These are phyloP conservation scores for Bellardia pandia DNA, from an alignment of 2,888 invertebrate genomes.

Conservation along the genomic window DNA sequence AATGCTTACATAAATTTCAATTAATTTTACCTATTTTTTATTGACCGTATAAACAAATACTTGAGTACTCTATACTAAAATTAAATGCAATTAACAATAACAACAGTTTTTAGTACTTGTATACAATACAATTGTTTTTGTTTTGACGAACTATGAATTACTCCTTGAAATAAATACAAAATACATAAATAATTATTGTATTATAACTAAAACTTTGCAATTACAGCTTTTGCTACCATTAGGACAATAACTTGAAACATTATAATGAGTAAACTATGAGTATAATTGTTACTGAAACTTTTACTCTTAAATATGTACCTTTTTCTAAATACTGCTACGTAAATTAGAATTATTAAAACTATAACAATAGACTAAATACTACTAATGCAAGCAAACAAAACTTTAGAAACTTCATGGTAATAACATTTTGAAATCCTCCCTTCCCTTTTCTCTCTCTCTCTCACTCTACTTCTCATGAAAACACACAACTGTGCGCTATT, in stretches of 20 bases:
- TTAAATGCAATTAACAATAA: too few species aligned
- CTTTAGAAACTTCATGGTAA: conserved; percentile 22
- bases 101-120: too few species aligned
- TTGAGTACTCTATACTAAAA: too few species aligned
- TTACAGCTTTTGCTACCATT: conserved; percentile 6
- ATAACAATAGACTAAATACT: not conserved
- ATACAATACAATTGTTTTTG: not conserved
- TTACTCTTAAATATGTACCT: conserved; percentile 9
- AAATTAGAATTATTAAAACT: not conserved
- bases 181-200: not conserved
- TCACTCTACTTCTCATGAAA: not conserved
- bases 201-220: not conserved
- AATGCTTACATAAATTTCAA: too few species aligned
- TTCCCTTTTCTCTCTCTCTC: too few species aligned
- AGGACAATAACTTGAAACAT: conserved; percentile 2
- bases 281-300: conserved; percentile 1
- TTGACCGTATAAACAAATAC: too few species aligned
- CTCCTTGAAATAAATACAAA: not conserved
- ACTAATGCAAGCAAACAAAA: conserved; percentile 24
- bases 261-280: not conserved
- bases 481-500: not conserved
- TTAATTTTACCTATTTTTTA: too few species aligned
- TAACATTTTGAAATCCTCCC: not conserved
- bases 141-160: not conserved
- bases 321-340: conserved; percentile 18